Conservation (phyloP, 2,113 vertebrate species). For the Syrmaticus mikado region DNA sequence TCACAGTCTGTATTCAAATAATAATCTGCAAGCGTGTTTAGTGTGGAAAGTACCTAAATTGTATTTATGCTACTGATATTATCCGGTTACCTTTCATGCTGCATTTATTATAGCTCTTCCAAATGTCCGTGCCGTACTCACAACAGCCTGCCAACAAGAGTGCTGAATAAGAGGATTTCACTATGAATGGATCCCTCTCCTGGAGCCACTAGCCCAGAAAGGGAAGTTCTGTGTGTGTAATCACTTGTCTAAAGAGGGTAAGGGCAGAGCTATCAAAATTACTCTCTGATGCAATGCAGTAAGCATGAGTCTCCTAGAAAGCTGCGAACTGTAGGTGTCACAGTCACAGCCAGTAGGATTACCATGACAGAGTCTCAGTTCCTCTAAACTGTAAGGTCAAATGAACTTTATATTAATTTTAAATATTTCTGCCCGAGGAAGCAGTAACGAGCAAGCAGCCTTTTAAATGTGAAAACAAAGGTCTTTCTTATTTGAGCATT, state of each 20-base stretch:
- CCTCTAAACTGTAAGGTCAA: neutral
- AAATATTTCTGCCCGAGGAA: neutral
- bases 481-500: neutral
- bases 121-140: neutral
- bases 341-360: neutral
- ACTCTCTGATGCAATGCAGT: constrained; percentile 22
- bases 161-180: neutral
- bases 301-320: constrained; percentile 45
- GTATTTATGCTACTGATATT: neutral
- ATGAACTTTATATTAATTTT: neutral
- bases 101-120: neutral
- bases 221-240: constrained; percentile 4
- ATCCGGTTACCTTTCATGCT: neutral
- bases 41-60: neutral
- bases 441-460: neutral
- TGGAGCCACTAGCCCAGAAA: neutral
- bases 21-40: neutral
- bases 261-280: constrained; percentile 36
- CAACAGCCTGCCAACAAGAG: neutral
- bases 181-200: neutral
- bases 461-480: neutral
- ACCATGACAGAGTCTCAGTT: neutral
- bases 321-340: constrained; percentile 4
- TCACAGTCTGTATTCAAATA: neutral
- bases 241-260: constrained; percentile 1